Evolutionary conservation across 2,888 invertebrate genomes (phyloP), one percentile per base, ranked within the genome.

Genomic region (Mesorhabditis spiculigera): DNA sequence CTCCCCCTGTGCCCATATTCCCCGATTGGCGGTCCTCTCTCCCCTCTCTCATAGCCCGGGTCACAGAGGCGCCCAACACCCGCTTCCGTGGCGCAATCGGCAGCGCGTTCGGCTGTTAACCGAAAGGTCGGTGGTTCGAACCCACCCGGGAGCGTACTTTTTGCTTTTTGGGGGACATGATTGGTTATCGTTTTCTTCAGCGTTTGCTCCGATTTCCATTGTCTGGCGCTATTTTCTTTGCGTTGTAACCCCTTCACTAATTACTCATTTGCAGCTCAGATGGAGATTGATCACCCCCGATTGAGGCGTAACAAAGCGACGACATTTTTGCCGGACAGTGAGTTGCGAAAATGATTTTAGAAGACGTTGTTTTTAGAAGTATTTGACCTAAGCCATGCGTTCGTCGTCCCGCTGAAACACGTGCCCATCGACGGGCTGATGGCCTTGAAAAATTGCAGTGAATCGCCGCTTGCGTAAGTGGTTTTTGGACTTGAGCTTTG

Each of bases 41-140:
- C 3, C 28, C 28, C 28, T 28, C 28, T 28, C 28, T 28, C 28
- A 28, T 3, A 28, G 28, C 28, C 28, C 28, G 28, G 28, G 28
- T 28, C 28, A 28, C 28, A 28, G 28, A 28, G 28, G 28, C 28
- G 28, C 28, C 28, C 28, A 28, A 28, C 28, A 28, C 28, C 28
- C 28, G 78, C 78, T 78, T 76, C 76, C 76, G 78, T 78, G 78
- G 78, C 78, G 78, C 78, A 78, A 78, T 78, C 75, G 78, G 78
- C 76, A 82, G 82, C 82, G 82, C 82, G 82, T 82, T 82, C 82
- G 82, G 82, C 82, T 82, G 82, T 82, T 82, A 82, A 82, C 82
- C 82, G 82, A 82, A 82, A 82, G 82, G 82, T 82, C 81, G 82
- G 81, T 82, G 81, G 82, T 82, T 82, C 82, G 77, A 82, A 79